A percentile compares a stretch with the other conserved stretches of the same genome.
Evolutionary conservation across 2,888 invertebrate genomes (phyloP).

Genomic region (Cataglyphis rosenhaueri): DNA sequence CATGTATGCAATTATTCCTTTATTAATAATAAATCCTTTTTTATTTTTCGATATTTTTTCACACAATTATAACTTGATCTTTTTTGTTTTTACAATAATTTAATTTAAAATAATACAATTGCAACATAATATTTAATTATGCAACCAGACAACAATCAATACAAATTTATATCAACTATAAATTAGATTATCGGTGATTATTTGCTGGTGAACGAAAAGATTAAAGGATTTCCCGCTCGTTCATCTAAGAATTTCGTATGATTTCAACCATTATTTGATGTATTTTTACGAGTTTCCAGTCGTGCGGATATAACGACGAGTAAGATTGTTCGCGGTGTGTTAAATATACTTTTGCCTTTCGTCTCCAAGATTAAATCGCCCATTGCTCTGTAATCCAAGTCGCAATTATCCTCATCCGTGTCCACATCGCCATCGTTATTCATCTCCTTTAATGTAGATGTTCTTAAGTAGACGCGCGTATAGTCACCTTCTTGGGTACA

Average conservation of each 20-base stretch:
- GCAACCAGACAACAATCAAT: not conserved
- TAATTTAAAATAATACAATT: not conserved
- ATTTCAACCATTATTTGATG: slow-evolving; percentile 18
- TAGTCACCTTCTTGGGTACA: slow-evolving; percentile 48
- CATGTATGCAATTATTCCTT: not conserved
- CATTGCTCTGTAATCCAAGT: slow-evolving; percentile 49
- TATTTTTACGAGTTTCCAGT: slow-evolving; percentile 5
- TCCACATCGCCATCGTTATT: slow-evolving; percentile 52
- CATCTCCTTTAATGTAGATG: slow-evolving; percentile 52
- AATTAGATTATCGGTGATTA: not conserved
- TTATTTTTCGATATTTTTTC: not conserved
- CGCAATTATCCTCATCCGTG: slow-evolving; percentile 50
- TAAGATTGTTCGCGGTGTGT: slow-evolving; percentile 42
- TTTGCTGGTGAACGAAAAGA: not conserved
- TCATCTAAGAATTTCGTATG: slow-evolving; percentile 12
- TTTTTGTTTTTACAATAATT: not conserved
- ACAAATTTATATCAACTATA: not conserved
- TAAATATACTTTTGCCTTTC: slow-evolving; percentile 48
- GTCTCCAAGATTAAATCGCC: slow-evolving; percentile 50
- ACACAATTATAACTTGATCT: not conserved
- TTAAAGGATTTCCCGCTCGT: not conserved
- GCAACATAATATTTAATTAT: not conserved
- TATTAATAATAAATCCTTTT: not conserved
- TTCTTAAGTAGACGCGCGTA: slow-evolving; percentile 54
- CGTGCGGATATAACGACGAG: not conserved